Evolutionary conservation across 2,888 invertebrate genomes (phyloP).

Genomic region (Bhutanitis thaidina): DNA sequence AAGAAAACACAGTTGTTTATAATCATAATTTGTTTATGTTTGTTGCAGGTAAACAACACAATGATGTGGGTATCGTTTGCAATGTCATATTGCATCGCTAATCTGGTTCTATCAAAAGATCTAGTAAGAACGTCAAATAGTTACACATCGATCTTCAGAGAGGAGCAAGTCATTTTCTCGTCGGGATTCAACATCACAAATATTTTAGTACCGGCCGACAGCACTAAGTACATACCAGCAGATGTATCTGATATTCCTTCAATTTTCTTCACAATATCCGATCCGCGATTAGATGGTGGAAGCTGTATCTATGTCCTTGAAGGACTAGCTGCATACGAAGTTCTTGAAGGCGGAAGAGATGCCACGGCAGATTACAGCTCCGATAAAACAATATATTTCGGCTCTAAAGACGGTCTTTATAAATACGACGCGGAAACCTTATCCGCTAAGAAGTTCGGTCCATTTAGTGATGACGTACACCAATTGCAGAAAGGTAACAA

Average conservation of each 20-base stretch:
- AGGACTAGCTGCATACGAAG: constrained; percentile 55
- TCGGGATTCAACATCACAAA: constrained; percentile 51
- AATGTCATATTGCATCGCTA: constrained; percentile 6
- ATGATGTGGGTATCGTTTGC: constrained; percentile 11
- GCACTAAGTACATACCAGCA: constrained; percentile 37
- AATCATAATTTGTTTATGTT: not conserved
- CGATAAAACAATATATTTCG: constrained; percentile 47
- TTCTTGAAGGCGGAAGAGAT: constrained; percentile 58
- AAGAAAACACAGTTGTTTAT: no score
- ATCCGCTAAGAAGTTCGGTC: constrained; percentile 53
- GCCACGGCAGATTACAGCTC: constrained; percentile 50
- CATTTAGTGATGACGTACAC: constrained; percentile 49
- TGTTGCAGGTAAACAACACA: constrained; percentile 3
- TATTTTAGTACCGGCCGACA: constrained; percentile 49
- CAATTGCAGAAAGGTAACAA: constrained; percentile 62
- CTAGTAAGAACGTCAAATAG: constrained; percentile 3
- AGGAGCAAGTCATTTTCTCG: constrained; percentile 51
- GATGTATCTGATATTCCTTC: constrained; percentile 48
- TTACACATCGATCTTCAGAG: constrained; percentile 37
- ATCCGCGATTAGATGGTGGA: constrained; percentile 48
- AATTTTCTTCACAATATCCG: constrained; percentile 53
- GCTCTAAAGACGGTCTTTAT: constrained; percentile 51
- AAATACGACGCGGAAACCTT: constrained; percentile 45
- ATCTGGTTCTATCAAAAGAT: constrained; percentile 18
- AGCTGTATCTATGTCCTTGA: constrained; percentile 59